Base-by-base conservation (phyloP, 2,888 invertebrate genomes). In the Phalera bucephala region DNA sequence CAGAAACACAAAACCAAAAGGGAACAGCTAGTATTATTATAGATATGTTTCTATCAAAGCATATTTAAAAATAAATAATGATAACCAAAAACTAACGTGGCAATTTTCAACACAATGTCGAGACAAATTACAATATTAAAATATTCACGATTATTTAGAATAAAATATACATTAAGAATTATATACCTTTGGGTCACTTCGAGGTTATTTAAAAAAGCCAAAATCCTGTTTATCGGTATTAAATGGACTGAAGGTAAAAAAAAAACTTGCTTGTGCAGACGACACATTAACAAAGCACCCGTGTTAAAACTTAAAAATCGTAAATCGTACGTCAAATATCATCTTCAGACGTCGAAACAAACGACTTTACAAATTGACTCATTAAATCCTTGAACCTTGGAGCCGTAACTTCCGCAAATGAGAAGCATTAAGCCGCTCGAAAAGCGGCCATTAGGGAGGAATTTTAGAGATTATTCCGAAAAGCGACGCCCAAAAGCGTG, bases 251-350 rank as follows among this genome's bases (percentile, higher is more conserved):
- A 33, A 32, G 29, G 17, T 11, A 23, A 25, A 25, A 45, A 51
- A 47, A 47, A 46, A 52, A 40, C 45, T 37, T n/a, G 33, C 10
- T 30, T 7, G 27, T 17, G 3, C 40, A 46, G 50, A 50, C 43
- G 40, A 31, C 20, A 45, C 40, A 60, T 60, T 56, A 56, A 14
- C 56, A 51, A 50, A 43, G 28, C 50, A 45, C 40, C 51, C 46
- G 46, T 21, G 31, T 33, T 35, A 32, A 29, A 42, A 34, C 35
- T 33, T 36, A 34, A 26, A 49, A 28, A 11, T 27, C 39, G 35
- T 44, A 29, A 45, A 45, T n/a, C 44, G 40, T 40, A 52, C 34
- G 36, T 22, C 38, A 36, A 44, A 15, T 31, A 29, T 44, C 34
- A 38, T 33, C 40, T 31, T 40, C n/a, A n/a, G 27, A 44, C 22